Evolutionary conservation across 2,888 invertebrate genomes (phyloP).

Genomic region (Ectropis crepuscularia): DNA sequence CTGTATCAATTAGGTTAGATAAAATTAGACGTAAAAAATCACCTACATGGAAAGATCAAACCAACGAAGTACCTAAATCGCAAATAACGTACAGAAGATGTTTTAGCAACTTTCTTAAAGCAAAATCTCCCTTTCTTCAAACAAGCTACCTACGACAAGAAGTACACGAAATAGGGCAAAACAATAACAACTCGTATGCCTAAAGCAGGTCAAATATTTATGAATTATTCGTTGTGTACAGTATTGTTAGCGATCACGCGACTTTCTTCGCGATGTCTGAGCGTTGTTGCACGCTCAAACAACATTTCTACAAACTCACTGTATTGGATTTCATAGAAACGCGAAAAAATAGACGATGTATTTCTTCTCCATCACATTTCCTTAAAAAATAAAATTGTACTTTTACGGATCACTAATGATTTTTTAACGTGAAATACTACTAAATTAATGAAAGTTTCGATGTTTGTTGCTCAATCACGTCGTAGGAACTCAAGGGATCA

Average conservation of each 20-base stretch:
- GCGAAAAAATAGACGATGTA: background rate
- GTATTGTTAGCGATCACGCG: constrained; percentile 18
- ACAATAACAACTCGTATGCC: constrained; percentile 6
- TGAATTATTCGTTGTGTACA: constrained; percentile 27
- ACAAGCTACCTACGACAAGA: background rate
- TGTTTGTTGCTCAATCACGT: too few relatives aligned
- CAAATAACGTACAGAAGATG: background rate
- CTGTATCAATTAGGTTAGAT: too few relatives aligned
- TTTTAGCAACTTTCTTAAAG: background rate
- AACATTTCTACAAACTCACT: constrained; percentile 8
- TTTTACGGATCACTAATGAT: background rate
- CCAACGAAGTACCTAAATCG: too few relatives aligned
- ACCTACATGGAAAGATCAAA: too few relatives aligned
- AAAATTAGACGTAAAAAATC: too few relatives aligned
- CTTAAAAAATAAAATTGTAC: background rate
- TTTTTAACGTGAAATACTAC: background rate
- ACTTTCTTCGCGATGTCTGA: constrained; percentile 28
- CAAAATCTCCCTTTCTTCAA: background rate
- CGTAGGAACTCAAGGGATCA: too few relatives aligned
- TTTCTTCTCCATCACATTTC: background rate
- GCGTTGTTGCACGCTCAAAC: constrained; percentile 32
- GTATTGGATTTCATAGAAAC: background rate
- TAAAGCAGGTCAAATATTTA: constrained; percentile 33
- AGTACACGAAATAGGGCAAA: constrained; percentile 23
- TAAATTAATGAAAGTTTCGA: too few relatives aligned